These are phyloP conservation scores for Athalia rosae DNA, from an alignment of 2,888 invertebrate species.

Conservation along the genomic window DNA sequence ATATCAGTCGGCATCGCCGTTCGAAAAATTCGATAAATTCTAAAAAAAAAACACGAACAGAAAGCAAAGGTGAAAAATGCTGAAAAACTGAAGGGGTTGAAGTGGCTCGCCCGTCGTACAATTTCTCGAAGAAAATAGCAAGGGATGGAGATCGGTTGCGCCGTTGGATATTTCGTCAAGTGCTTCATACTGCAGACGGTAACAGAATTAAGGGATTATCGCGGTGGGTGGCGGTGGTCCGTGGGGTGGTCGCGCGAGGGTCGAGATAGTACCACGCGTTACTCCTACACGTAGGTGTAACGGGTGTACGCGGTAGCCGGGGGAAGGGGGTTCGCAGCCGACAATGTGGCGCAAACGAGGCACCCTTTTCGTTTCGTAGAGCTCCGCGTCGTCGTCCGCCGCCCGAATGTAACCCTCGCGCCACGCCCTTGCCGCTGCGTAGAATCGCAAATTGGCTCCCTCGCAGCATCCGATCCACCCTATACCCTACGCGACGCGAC, in stretches of 20 bases:
- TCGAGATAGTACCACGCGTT: conserved; percentile 1
- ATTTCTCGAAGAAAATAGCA: neutral
- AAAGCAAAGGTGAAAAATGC: too few species aligned
- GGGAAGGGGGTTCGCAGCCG: conserved; percentile 60
- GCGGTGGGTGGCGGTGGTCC: conserved; percentile 46
- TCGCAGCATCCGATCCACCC: conserved; percentile 35
- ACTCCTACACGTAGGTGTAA: too few species aligned
- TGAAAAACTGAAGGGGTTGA: neutral
- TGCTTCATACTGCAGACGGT: conserved; percentile 35
- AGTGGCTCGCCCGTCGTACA: neutral
- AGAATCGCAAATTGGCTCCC: conserved; percentile 66
- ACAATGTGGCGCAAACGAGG: conserved; percentile 70
- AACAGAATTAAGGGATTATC: conserved; percentile 56
- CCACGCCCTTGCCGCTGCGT: conserved; percentile 67
- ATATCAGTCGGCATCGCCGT: too few species aligned
- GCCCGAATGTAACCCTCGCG: conserved; percentile 60
- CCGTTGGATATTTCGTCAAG: neutral
- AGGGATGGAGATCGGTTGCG: neutral
- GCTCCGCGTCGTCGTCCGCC: conserved; percentile 47
- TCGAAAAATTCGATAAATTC: too few species aligned
- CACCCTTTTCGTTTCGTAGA: conserved; percentile 41
- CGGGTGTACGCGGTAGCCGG: neutral
- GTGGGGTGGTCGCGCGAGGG: conserved; percentile 46
- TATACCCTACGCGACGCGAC: conserved; percentile 16
- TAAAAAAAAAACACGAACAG: too few species aligned